Evolutionary conservation across 2,888 invertebrate genomes (phyloP).

Genomic region (Thecocarcelia acutangulata): DNA sequence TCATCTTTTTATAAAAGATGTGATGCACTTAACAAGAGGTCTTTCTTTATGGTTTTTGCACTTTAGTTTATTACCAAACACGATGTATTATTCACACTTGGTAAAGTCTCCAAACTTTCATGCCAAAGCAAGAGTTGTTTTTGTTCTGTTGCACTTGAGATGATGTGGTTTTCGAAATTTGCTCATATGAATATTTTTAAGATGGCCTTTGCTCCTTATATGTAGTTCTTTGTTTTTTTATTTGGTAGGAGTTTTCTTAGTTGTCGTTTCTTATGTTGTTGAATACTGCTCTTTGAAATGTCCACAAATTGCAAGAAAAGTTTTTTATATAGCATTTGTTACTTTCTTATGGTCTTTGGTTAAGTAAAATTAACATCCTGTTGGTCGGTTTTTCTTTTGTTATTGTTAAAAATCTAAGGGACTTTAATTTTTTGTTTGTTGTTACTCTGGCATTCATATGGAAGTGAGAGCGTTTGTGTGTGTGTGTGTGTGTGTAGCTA

Average conservation of each 20-base stretch:
- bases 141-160: neutral
- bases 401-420: neutral
- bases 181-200: conserved; percentile 38
- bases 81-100: conserved; percentile 69
- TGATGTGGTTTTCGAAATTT: conserved; percentile 2
- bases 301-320: conserved; percentile 35
- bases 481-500: neutral
- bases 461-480: neutral
- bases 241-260: neutral
- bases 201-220: conserved; percentile 1
- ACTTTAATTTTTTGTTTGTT: neutral
- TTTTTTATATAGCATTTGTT: conserved; percentile 43
- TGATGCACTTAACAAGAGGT: conserved; percentile 54
- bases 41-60: conserved; percentile 39
- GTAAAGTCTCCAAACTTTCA: conserved; percentile 39
- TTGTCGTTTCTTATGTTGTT: conserved; percentile 39
- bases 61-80: conserved; percentile 66
- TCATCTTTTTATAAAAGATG: conserved; percentile 3
- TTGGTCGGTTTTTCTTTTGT: conserved; percentile 22
- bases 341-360: conserved; percentile 47
- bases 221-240: conserved; percentile 16
- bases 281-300: conserved; percentile 60
- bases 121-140: conserved; percentile 1
- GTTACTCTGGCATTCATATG: neutral
- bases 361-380: conserved; percentile 67